These are phyloP conservation scores for Rhagophthalmus giganteus DNA, from an alignment of 2,888 invertebrate genomes.

Conservation along the genomic window DNA sequence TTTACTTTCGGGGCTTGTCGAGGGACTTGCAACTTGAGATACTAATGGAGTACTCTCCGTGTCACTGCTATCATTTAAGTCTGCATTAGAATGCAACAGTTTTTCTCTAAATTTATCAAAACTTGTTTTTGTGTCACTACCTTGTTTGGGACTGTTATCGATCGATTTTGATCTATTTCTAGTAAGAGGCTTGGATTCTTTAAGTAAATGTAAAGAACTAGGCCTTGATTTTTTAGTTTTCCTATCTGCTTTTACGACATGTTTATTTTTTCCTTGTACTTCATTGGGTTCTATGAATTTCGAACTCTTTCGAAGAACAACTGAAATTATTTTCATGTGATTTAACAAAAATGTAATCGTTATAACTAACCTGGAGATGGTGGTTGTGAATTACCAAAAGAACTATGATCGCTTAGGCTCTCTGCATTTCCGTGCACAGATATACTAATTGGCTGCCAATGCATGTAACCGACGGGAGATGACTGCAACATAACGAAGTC, in stretches of 20 bases:
- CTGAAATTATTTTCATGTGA: neutral
- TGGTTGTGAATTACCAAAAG: slow-evolving; percentile 50
- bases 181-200: slow-evolving; percentile 33
- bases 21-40: slow-evolving; percentile 51
- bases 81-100: slow-evolving; percentile 50
- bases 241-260: slow-evolving; percentile 46
- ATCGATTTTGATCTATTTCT: slow-evolving; percentile 49
- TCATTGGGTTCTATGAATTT: neutral
- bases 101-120: slow-evolving; percentile 51
- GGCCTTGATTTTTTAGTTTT: slow-evolving; percentile 43
- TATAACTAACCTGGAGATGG: slow-evolving; percentile 47
- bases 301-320: neutral
- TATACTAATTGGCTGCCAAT: slow-evolving; percentile 57
- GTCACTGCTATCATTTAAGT: slow-evolving; percentile 56
- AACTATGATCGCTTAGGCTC: slow-evolving; percentile 55
- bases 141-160: slow-evolving; percentile 41
- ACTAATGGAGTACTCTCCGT: slow-evolving; percentile 73
- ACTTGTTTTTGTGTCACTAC: slow-evolving; percentile 39
- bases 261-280: slow-evolving; percentile 39
- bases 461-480: slow-evolving; percentile 56
- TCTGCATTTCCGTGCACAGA: slow-evolving; percentile 53
- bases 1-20: slow-evolving; percentile 42
- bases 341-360: neutral
- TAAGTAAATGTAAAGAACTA: slow-evolving; percentile 42
- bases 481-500: slow-evolving; percentile 61